phyloP scores from a whole-genome alignment of 2,797 vertebrate genomes.

The Petrocephalus sullivani region DNA sequence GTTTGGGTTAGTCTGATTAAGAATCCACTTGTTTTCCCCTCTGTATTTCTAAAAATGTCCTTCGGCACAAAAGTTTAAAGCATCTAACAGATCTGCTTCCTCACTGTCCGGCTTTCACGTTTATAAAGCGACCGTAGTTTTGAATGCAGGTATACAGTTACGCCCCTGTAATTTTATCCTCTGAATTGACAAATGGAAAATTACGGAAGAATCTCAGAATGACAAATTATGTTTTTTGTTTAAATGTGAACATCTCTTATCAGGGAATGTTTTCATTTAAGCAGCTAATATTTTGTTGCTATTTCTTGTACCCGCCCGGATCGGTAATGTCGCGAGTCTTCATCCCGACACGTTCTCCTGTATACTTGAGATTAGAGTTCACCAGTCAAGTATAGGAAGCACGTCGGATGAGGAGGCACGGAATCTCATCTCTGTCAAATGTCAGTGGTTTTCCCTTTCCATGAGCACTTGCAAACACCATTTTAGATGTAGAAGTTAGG shows the following conservation, averaged over 20 bases:
- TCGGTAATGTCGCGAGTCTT: neutral
- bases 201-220: neutral
- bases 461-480: neutral
- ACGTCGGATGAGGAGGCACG: neutral
- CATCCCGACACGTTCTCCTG: neutral
- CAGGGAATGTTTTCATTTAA: neutral
- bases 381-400: neutral
- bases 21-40: neutral
- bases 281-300: neutral
- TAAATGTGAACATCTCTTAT: neutral
- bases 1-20: neutral
- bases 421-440: slow-evolving; percentile 9
- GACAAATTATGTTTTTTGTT: neutral
- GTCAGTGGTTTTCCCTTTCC: slow-evolving; percentile 7
- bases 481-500: slow-evolving; percentile 10
- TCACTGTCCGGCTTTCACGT: neutral
- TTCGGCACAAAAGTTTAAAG: neutral
- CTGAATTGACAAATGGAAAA: neutral
- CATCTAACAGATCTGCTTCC: neutral
- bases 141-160: neutral
- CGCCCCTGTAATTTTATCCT: neutral
- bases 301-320: neutral
- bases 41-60: neutral
- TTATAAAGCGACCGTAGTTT: neutral
- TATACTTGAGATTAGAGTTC: neutral